A percentile compares a stretch with the other conserved stretches of the same genome.
These are phyloP conservation scores for Spodoptera frugiperda DNA, from an alignment of 1,140 invertebrate genomes.

Conservation along the genomic window DNA sequence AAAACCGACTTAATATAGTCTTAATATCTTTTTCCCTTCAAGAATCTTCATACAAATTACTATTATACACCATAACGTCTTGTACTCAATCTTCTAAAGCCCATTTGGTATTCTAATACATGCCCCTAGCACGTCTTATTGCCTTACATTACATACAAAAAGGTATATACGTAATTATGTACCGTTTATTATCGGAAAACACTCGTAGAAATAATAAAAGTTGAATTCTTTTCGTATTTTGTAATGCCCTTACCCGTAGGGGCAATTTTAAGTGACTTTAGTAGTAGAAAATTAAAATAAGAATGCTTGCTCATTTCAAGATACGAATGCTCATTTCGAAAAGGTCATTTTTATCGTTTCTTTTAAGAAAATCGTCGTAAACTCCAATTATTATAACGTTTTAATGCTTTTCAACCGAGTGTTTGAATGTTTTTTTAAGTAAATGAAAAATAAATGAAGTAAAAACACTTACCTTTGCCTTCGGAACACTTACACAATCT, in stretches of 20 bases:
- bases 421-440: neutral
- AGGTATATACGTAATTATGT: neutral
- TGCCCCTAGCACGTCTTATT: conserved; percentile 20
- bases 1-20: neutral
- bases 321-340: conserved; percentile 21
- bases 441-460: conserved; percentile 29
- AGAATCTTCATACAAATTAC: conserved; percentile 16
- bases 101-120: conserved; percentile 29
- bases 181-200: conserved; percentile 19
- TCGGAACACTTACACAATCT: conserved; percentile 59
- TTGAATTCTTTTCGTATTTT: neutral
- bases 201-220: conserved; percentile 5
- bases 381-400: neutral
- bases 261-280: conserved; percentile 1
- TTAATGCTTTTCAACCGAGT: neutral
- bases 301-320: conserved; percentile 2
- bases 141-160: conserved; percentile 15
- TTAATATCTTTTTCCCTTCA: neutral
- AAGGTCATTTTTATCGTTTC: conserved; percentile 29
- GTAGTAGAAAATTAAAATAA: neutral
- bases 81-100: conserved; percentile 23
- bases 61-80: conserved; percentile 22
- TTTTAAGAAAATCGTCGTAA: neutral
- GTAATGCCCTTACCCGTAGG: neutral
- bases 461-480: conserved; percentile 61